Conservation (phyloP, 2,888 invertebrate genomes). For the Rotaria sp. region DNA sequence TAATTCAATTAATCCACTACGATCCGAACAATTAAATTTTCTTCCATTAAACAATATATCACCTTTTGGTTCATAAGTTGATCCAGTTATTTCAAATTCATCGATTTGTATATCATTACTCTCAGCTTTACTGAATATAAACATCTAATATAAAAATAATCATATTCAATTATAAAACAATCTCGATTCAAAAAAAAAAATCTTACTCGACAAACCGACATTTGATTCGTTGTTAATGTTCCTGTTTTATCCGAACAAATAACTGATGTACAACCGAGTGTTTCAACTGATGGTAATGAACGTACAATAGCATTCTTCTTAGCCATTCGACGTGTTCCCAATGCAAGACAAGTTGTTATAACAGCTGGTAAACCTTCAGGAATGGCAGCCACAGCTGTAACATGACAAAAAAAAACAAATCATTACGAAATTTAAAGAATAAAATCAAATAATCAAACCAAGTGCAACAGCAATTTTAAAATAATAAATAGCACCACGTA, state of each 20-base stretch:
- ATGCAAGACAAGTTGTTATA: constrained; percentile 96
- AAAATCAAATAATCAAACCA: too few species aligned
- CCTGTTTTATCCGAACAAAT: constrained; percentile 99
- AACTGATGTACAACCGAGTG: constrained; percentile 97
- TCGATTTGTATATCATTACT: constrained; percentile 66
- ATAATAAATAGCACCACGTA: constrained; percentile 95
- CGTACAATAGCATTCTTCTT: constrained; percentile 99
- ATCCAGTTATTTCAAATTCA: constrained; percentile 96
- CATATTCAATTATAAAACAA: too few species aligned
- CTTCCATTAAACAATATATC: constrained; percentile 61
- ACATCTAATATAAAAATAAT: constrained; percentile 61
- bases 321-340: constrained; percentile 96
- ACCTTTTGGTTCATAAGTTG: constrained; percentile 96
- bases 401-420: too few species aligned
- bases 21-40: constrained; percentile 26
- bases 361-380: constrained; percentile 99
- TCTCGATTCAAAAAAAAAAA: background rate
- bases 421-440: too few species aligned
- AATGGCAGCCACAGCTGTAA: constrained; percentile 98
- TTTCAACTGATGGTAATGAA: constrained; percentile 96
- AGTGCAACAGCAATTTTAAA: constrained; percentile 98
- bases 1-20: constrained; percentile 69
- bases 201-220: constrained; percentile 78
- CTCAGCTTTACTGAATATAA: constrained; percentile 82
- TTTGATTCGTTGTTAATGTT: constrained; percentile 96